A percentile compares a stretch with the other conserved stretches of the same genome.
phyloP scores from a whole-genome alignment of 1,140 invertebrate genomes.

The Heliconius eleuchia region DNA sequence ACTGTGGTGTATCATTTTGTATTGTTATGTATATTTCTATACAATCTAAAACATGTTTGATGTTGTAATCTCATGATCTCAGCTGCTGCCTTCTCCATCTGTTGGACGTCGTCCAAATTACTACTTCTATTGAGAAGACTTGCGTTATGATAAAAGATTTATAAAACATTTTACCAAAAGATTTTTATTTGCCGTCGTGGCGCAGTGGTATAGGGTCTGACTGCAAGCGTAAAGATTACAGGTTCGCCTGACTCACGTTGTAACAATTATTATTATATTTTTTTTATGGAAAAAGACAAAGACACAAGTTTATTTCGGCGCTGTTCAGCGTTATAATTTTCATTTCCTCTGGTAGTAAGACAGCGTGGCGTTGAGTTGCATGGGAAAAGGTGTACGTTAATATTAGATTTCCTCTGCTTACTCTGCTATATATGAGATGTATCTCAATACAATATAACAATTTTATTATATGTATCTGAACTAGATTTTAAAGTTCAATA shows the following conservation, averaged over 20 bases:
- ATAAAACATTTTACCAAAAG: not conserved
- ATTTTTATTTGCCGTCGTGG: not conserved
- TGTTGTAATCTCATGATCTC: constrained; percentile 23
- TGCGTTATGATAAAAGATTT: constrained; percentile 3
- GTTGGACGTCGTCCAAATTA: constrained; percentile 28
- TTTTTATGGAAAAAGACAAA: no score
- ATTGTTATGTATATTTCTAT: not conserved
- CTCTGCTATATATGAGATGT: no score
- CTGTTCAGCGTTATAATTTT: not conserved
- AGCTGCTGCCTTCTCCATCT: constrained; percentile 25
- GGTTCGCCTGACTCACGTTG: not conserved
- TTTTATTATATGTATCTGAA: no score
- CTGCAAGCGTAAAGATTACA: not conserved
- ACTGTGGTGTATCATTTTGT: no score
- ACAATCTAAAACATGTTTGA: not conserved
- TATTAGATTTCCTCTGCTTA: no score
- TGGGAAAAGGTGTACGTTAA: no score
- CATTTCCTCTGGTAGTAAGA: not conserved
- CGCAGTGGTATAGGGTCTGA: not conserved
- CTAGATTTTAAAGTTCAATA: no score
- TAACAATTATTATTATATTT: not conserved
- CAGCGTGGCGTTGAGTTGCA: no score
- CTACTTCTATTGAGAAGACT: constrained; percentile 14
- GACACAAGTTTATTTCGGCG: no score
- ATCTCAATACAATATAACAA: no score